Evolutionary conservation across 2,888 invertebrate genomes (phyloP), one percentile per base, ranked within the genome.

Genomic region (Calephelis perditalis): DNA sequence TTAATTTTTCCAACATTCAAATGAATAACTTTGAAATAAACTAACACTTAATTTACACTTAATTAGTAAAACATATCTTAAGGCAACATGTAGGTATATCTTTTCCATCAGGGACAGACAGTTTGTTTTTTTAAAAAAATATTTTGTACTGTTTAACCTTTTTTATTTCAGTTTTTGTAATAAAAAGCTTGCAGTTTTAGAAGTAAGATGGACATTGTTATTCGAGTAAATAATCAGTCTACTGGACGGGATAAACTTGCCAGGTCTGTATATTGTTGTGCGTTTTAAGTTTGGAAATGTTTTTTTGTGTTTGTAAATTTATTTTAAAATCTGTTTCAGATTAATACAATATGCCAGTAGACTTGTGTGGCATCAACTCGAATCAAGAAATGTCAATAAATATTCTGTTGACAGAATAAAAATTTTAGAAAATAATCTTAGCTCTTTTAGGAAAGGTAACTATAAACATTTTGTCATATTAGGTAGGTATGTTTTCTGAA

Each of bases 401-500:
- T 92, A 93, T 62, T 91, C 94, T 36, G 92, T 95, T 10, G 94
- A 95, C 70, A 93, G 94, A 72, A 91, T 97, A 45, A 96, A 96
- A 85, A 94, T 94, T 65, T 85, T 97, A 57, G 97, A 97, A 81
- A 94, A 94, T 70, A 94, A 96, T 63, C 92, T 97, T 62, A 95
- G 97, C 75, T 94, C 96, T 62, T 97, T 97, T 73, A 92, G 97
- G 76, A 97, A 97, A 93, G 91, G 97, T 97, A 60, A 40, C 45
- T 56, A 40, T 49, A 37, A 43, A 35, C 45, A 37, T 49, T 56
- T 59, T 49, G 46, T 26, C 26, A 26, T 26, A 26, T 26, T n/a
- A n/a, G n/a, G 15, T 15, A 15, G 43, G 43, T 55, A 37, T 7
- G 43, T 12, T 45, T 26, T 26, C 26, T 26, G 26, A 26, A 26